phyloP scores from a whole-genome alignment of 2,888 invertebrate genomes.

The Orgyia antiqua region DNA sequence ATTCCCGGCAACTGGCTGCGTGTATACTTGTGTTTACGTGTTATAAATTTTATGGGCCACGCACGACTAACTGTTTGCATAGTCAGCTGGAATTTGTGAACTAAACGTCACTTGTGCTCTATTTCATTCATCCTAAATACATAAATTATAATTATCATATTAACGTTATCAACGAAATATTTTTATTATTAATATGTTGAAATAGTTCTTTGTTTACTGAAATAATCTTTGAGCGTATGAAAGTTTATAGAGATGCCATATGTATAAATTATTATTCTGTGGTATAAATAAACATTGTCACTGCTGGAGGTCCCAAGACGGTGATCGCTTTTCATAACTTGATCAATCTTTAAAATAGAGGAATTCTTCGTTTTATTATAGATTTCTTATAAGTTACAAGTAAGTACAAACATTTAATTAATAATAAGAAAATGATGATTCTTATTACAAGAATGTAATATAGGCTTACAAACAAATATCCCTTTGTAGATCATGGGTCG shows the following conservation, averaged over 20 bases:
- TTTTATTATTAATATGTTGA: conserved; percentile 5
- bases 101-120: conserved; percentile 21
- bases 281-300: conserved; percentile 36
- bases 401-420: too few species aligned
- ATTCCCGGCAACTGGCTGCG: conserved; percentile 50
- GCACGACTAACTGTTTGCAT: conserved; percentile 54
- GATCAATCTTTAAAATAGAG: too few species aligned
- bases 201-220: conserved; percentile 14
- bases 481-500: too few species aligned
- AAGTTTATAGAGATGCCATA: conserved; percentile 22
- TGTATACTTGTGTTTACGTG: conserved; percentile 40
- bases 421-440: too few species aligned
- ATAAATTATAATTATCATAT: conserved; percentile 22
- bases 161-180: conserved; percentile 7
- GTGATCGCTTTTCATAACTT: conserved; percentile 15
- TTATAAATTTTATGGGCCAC: conserved; percentile 60
- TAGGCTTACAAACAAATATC: too few species aligned
- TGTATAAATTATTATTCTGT: too few species aligned
- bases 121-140: conserved; percentile 23
- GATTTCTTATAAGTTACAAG: too few species aligned
- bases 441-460: too few species aligned
- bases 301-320: conserved; percentile 37
- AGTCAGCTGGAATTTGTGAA: conserved; percentile 29
- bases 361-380: not conserved
- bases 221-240: conserved; percentile 16